phyloP scores from a whole-genome alignment of 2,797 vertebrate species.

The Arremon aurantiirostris region DNA sequence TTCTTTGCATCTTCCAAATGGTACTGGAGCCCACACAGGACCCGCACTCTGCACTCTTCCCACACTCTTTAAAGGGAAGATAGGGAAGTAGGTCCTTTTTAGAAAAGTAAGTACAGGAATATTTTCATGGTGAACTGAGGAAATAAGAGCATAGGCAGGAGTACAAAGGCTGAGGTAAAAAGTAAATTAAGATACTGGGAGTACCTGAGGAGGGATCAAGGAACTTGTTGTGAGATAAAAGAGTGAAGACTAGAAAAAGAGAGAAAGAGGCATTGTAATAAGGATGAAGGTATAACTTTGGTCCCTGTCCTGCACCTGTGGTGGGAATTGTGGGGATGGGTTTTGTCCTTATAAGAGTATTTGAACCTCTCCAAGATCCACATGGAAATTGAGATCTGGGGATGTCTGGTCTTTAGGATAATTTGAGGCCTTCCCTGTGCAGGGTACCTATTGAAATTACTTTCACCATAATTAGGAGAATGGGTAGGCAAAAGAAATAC shows the following conservation, averaged over 20 bases:
- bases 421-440: background rate
- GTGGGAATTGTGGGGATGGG: background rate
- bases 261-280: background rate
- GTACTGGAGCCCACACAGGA: background rate
- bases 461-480: background rate
- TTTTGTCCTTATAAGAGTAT: background rate
- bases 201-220: background rate
- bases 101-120: background rate
- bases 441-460: background rate
- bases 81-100: background rate
- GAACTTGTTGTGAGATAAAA: background rate
- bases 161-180: background rate
- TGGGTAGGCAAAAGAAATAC: background rate
- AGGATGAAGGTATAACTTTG: background rate
- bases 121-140: background rate
- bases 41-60: background rate
- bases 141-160: background rate
- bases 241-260: background rate
- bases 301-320: background rate
- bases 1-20: background rate
- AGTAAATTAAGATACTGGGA: background rate
- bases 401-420: background rate
- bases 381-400: background rate
- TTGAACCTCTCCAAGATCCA: background rate
- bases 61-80: background rate